phyloP scores from a whole-genome alignment of 2,113 vertebrate species.

The Apus apus region DNA sequence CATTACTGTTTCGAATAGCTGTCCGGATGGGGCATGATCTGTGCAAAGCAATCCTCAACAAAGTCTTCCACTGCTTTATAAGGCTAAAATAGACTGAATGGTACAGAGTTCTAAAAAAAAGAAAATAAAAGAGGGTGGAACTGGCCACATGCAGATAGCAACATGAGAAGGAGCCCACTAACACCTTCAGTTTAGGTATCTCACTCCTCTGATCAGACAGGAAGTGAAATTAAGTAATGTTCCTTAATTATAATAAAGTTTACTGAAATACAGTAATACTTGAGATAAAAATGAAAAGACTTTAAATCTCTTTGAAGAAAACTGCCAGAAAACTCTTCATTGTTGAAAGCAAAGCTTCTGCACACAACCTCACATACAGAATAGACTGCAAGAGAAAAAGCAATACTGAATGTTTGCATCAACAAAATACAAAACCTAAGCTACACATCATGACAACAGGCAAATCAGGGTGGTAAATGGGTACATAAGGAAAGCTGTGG shows the following conservation, averaged over 20 bases:
- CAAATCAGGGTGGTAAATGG: background rate
- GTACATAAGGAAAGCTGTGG: background rate
- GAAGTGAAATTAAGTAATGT: background rate
- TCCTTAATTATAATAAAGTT: background rate
- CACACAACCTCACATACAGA: background rate
- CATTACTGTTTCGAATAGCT: background rate
- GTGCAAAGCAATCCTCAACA: background rate
- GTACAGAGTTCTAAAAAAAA: background rate
- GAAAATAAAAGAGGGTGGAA: background rate
- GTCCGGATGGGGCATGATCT: accelerated
- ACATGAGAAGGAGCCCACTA: background rate
- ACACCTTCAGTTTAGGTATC: background rate
- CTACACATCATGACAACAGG: accelerated
- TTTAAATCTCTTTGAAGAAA: background rate
- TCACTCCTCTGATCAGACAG: background rate
- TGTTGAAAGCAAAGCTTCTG: background rate
- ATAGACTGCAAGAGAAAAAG: background rate
- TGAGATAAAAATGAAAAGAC: background rate
- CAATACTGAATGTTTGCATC: background rate
- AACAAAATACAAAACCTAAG: background rate
- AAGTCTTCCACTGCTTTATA: background rate
- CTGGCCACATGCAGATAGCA: background rate
- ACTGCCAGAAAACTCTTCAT: background rate
- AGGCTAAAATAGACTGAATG: background rate
- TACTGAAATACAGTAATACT: background rate